Base-by-base conservation (phyloP, 2,797 vertebrate genomes). In the Propithecus perrieri region DNA sequence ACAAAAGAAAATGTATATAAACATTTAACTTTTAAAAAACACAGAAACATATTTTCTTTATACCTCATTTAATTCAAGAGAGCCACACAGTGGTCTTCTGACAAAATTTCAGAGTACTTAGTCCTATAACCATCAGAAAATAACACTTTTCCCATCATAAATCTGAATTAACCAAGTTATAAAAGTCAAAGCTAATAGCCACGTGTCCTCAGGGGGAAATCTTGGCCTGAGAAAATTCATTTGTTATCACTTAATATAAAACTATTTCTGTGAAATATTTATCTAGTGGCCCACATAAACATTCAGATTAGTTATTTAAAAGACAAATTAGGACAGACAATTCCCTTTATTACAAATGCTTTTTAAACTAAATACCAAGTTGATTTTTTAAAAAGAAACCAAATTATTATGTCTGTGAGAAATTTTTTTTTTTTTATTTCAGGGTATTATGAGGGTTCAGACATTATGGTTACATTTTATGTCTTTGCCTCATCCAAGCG, bases 241-340 rank as follows among this genome's bases (percentile, higher is more conserved):
- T 89, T 92, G 35, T 87, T 78, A 94, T 76, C 76, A 87, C 24
- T 69, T 86, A 24, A 59, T 35, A 87, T 87, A 94, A 91, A 84
- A 69, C 26, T 41, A 55, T 41, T 88, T 69, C 41, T 92, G n/a
- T 61, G 26, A 94, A 91, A 63, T 61, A 81, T 81, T 89, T 81
- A 81, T 71, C 35, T 72, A 48, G 61, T 76, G 53, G 69, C 46
- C 38, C 76, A 71, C 33, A 88, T 33, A 91, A 57, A 91, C 87
- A 46, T 71, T 88, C 43, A 88, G 50, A 88, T 65, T 35, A 78
- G 69, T 71, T 88, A 71, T 88, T 88, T 76, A 84, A 87, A 76
- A 69, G 26, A 57, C 9, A 14, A 55, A 88, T 84, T 72, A 88
- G 18, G 76, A 91, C 14, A 85, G 63, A 48, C 24, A 91, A 88